Percentiles rank a stretch among this genome's conserved stretches.
Evolutionary conservation across 2,888 invertebrate species (phyloP).

Genomic region (Camptogramma bilineatum): DNA sequence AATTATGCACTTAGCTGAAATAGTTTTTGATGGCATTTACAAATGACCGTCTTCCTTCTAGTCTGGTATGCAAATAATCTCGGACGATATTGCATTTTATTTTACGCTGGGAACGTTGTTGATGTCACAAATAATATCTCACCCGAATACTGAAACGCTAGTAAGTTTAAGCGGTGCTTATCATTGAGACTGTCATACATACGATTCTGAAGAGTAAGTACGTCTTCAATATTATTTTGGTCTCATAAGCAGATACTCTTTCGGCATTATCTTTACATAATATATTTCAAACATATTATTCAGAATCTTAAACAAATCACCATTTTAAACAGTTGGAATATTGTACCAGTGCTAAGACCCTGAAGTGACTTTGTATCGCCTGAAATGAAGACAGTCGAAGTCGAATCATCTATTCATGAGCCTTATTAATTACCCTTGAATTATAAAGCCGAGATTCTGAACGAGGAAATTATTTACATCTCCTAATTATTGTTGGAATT

Average conservation of each 20-base stretch:
- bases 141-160: too few relatives aligned
- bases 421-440: conserved; percentile 19
- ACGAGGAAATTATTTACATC: conserved; percentile 22
- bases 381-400: conserved; percentile 10
- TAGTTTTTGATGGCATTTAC: background rate
- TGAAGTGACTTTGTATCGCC: background rate
- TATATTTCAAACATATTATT: too few relatives aligned
- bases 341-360: background rate
- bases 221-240: too few relatives aligned
- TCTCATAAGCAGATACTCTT: too few relatives aligned
- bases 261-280: too few relatives aligned
- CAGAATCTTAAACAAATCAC: background rate
- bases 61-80: background rate
- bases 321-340: background rate
- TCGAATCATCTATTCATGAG: conserved; percentile 24
- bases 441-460: conserved; percentile 22
- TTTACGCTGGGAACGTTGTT: background rate
- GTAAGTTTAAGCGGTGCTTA: too few relatives aligned
- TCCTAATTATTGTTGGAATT: conserved; percentile 13
- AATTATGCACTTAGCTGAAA: background rate
- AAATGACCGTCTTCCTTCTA: background rate
- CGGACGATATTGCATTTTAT: background rate
- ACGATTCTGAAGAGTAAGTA: too few relatives aligned
- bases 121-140: background rate
- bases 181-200: too few relatives aligned